Conservation (phyloP, 1,140 invertebrate species). For the Chionoecetes opilio region DNA sequence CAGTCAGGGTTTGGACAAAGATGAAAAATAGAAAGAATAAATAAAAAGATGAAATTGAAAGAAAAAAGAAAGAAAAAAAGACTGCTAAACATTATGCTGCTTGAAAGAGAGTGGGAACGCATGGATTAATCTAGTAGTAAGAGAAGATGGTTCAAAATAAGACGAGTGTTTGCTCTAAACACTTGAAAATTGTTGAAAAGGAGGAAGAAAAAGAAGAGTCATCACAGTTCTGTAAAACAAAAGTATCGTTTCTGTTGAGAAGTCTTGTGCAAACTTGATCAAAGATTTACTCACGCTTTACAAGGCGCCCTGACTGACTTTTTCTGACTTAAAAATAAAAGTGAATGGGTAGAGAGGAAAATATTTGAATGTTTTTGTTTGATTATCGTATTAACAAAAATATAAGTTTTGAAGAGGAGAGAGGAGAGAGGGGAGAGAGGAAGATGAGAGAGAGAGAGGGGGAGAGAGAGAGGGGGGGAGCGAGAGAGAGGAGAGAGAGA, state of each 20-base stretch:
- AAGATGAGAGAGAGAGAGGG: no score
- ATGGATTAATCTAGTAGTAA: not conserved
- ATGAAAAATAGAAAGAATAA: no score
- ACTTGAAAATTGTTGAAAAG: not conserved
- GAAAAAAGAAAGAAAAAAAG: no score
- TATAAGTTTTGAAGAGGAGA: not conserved
- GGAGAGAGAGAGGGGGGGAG: no score
- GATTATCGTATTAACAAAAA: not conserved
- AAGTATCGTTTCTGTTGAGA: not conserved
- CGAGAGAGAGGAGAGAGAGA: no score
- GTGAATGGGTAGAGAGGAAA: not conserved
- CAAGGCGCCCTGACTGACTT: not conserved
- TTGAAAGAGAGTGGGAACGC: no score
- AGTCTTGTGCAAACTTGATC: constrained; percentile 6
- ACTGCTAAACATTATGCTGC: no score
- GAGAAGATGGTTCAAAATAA: not conserved
- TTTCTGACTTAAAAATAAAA: not conserved
- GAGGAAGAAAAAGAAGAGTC: not conserved
- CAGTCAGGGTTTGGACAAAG: no score
- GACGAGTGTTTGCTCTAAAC: not conserved
- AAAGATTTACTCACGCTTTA: not conserved
- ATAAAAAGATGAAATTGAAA: not conserved
- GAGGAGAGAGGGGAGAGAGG: no score
- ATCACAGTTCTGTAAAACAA: not conserved
- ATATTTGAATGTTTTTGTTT: not conserved